Base-by-base conservation (phyloP, 53 echinoderm and acorn worm species). In the Paracentrotus lividus region DNA sequence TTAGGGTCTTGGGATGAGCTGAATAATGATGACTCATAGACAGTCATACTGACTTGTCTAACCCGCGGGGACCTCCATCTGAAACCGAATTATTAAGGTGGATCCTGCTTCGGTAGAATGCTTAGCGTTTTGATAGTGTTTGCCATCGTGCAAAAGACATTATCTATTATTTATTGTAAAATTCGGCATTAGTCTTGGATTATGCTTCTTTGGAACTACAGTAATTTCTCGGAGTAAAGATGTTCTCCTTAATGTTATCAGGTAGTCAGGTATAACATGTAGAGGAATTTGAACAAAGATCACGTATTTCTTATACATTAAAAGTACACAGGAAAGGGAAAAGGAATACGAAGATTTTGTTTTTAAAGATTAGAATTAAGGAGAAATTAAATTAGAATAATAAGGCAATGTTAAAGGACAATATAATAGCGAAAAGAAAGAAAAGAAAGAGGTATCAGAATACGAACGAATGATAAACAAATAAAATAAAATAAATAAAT, bases 11-110 rank as follows among this genome's bases (percentile, higher is more conserved):
- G 16, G 40, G 72, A 34, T 40, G 0, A 9, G 20, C 18, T 20
- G 40, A 36, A 72, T 72, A 20, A 18, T 72, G 72, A 72, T 72
- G 72, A 72, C 72, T 72, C 72, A 72, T 72, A 18, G 18, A 36
- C 9, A 36, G 72, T 72, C 72, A 72, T 72, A 40, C 72, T 72
- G 72, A 72, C 36, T 72, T 36, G 72, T 18, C 40, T 38, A 18
- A 40, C 72, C 72, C 72, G 10, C 36, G 40, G 72, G 72, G 72
- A 36, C 18, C 18, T 0, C 40, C 72, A 40, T 72, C 72, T 72
- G 20, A 72, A 10, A 29, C 9, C 26, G 31, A 8, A 64, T 29
- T 1, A 29, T 3, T 38, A 38, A 66, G 24, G n/a, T n/a, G n/a
- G n/a, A n/a, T n/a, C n/a, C n/a, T n/a, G n/a, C n/a, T n/a, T 66